These are phyloP conservation scores for Australoheros scitulus DNA, from an alignment of 2,113 vertebrate species.

Conservation along the genomic window DNA sequence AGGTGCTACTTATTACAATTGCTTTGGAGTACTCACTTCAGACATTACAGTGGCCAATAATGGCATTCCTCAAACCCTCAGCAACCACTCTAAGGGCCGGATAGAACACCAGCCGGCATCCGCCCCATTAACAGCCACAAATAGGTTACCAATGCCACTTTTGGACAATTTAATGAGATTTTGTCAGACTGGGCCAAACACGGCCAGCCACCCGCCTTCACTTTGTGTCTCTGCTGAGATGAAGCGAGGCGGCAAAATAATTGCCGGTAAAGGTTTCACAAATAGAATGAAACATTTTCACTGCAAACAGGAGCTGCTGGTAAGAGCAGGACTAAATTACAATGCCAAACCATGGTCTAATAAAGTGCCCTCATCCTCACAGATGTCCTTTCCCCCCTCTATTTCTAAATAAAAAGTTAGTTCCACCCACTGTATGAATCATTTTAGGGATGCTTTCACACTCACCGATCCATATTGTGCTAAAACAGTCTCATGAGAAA, in stretches of 20 bases:
- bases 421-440: constrained; percentile 47
- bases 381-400: constrained; percentile 22
- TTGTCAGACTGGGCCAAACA: constrained; percentile 7
- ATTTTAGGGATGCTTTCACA: constrained; percentile 51
- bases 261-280: constrained; percentile 4
- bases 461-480: constrained; percentile 51
- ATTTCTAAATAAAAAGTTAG: constrained; percentile 47
- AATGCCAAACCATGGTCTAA: constrained; percentile 26
- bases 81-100: background rate
- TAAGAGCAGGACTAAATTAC: constrained; percentile 13
- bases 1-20: constrained; percentile 1
- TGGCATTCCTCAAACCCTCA: constrained; percentile 5
- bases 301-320: background rate
- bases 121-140: constrained; percentile 17
- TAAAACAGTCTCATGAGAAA: constrained; percentile 46
- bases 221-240: constrained; percentile 13
- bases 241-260: constrained; percentile 15
- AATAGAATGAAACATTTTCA: constrained; percentile 40
- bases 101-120: constrained; percentile 1
- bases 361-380: constrained; percentile 26
- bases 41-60: constrained; percentile 12
- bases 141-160: constrained; percentile 17
- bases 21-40: background rate
- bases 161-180: constrained; percentile 43
- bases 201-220: background rate